Percentiles rank a stretch among this genome's conserved stretches.
These are phyloP conservation scores for Drosophila subsilvestris DNA, from an alignment of 2,888 invertebrate species.

Conservation along the genomic window DNA sequence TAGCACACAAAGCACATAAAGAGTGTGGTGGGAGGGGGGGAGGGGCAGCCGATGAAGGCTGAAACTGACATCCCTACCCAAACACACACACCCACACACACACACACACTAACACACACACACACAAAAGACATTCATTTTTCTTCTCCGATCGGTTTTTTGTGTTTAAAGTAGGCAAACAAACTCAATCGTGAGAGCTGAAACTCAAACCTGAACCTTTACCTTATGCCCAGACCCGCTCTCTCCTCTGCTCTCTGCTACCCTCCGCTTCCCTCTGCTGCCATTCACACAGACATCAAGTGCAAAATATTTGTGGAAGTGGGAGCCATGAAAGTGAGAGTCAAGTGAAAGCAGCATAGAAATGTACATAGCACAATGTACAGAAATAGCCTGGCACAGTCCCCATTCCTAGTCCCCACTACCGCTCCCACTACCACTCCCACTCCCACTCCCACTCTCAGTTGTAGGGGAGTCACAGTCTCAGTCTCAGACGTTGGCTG, in stretches of 20 bases:
- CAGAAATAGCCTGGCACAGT: slow-evolving; percentile 44
- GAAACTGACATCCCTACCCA: slow-evolving; percentile 38
- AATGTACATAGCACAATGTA: slow-evolving; percentile 53
- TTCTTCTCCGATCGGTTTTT: slow-evolving; percentile 60
- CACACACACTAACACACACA: slow-evolving; percentile 9
- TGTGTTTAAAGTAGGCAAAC: slow-evolving; percentile 69
- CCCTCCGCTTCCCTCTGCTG: background rate
- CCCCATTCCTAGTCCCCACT: too few relatives aligned
- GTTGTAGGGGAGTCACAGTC: too few relatives aligned
- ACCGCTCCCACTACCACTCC: background rate
- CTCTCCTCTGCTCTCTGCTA: background rate
- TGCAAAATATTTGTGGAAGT: slow-evolving; percentile 24
- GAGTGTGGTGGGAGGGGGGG: slow-evolving; percentile 17
- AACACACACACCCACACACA: slow-evolving; percentile 11
- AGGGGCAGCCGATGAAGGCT: slow-evolving; percentile 12
- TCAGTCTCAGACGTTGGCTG: background rate
- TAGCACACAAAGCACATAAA: slow-evolving; percentile 70
- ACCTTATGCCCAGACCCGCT: background rate
- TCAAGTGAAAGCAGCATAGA: slow-evolving; percentile 45
- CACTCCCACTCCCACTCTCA: too few relatives aligned
- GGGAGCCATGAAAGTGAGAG: slow-evolving; percentile 59
- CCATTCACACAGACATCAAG: slow-evolving; percentile 20
- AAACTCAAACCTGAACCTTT: slow-evolving; percentile 17
- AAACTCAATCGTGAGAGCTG: slow-evolving; percentile 25
- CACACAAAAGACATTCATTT: slow-evolving; percentile 32